Conservation (phyloP, 2,113 vertebrate species). For the Syrrhaptes paradoxus region DNA sequence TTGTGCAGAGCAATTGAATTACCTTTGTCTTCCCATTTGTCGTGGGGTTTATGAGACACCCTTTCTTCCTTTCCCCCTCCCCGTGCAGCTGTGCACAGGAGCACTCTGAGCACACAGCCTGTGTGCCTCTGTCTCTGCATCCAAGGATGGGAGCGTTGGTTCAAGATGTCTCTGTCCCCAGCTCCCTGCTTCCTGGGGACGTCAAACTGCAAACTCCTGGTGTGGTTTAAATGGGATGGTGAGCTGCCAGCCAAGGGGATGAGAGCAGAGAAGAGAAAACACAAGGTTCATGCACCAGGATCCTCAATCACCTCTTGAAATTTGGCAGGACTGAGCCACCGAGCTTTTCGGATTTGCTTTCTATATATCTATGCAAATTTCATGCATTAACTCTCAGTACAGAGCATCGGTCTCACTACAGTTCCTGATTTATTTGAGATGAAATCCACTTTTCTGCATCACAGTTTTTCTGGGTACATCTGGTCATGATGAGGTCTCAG, state of each 20-base stretch:
- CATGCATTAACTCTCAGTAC: neutral
- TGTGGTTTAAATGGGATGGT: neutral
- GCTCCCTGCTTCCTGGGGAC: neutral
- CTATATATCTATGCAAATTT: neutral
- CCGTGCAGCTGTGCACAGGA: accelerated
- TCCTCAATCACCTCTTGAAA: too few relatives aligned
- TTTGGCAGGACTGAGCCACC: too few relatives aligned
- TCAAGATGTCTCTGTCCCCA: neutral
- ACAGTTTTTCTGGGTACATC: neutral
- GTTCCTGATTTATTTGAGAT: neutral
- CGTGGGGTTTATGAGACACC: neutral
- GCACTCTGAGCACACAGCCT: neutral
- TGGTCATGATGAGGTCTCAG: neutral
- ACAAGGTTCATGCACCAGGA: neutral
- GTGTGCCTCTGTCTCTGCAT: neutral
- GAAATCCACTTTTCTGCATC: slow-evolving; percentile 9
- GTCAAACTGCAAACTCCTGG: neutral
- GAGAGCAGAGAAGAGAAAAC: neutral
- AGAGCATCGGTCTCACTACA: neutral
- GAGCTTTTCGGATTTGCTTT: neutral
- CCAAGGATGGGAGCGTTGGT: neutral
- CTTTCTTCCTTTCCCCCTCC: neutral
- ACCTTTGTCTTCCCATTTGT: neutral
- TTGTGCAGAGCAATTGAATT: slow-evolving; percentile 8
- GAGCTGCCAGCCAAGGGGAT: neutral